Percentiles rank a stretch among this genome's conserved stretches.
Evolutionary conservation across 2,888 invertebrate genomes (phyloP).

Genomic region (Timema cristinae): DNA sequence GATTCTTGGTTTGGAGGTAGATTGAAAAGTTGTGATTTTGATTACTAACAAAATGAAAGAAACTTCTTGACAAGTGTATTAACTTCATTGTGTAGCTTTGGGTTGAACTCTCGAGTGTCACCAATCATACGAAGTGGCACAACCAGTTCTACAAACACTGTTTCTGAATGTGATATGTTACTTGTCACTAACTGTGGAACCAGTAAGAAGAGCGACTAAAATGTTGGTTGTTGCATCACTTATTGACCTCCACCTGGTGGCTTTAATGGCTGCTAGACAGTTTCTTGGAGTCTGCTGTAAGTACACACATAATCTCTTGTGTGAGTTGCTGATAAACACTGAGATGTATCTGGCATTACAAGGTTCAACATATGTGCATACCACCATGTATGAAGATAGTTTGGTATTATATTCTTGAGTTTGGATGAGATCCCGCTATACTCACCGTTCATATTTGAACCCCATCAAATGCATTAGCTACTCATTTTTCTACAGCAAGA

Average conservation of each 20-base stretch:
- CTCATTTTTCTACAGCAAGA: not conserved
- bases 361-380: too few relatives aligned
- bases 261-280: too few relatives aligned
- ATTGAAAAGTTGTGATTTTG: constrained; percentile 7
- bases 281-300: too few relatives aligned
- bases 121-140: not conserved
- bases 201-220: not conserved
- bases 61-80: constrained; percentile 4
- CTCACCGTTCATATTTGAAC: constrained; percentile 6
- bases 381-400: not conserved
- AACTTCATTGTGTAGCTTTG: not conserved
- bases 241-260: not conserved
- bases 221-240: constrained; percentile 11
- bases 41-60: not conserved
- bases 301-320: too few relatives aligned
- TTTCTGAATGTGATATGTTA: not conserved
- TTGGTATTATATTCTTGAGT: constrained; percentile 3
- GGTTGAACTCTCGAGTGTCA: not conserved
- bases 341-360: too few relatives aligned
- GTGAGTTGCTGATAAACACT: too few relatives aligned
- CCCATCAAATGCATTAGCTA: constrained; percentile 9
- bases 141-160: not conserved
- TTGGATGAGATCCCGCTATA: not conserved
- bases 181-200: not conserved
- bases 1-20: not conserved